Base-by-base conservation (phyloP, 2,797 vertebrate genomes). In the Remorina albescens region DNA sequence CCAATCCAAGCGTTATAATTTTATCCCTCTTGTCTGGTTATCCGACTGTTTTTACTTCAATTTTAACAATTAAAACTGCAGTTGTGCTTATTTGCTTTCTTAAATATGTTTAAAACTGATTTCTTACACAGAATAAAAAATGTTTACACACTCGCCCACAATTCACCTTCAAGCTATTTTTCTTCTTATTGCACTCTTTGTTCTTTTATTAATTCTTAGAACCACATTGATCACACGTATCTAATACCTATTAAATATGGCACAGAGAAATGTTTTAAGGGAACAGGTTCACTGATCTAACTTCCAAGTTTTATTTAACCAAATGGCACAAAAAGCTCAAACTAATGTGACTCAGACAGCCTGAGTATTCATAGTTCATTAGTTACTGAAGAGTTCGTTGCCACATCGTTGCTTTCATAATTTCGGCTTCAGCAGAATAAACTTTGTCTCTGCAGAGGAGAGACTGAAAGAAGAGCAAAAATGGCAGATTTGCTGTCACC, bases 401-500 rank as follows among this genome's bases (percentile, higher is more conserved):
- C n/a, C 5, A 21, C 10, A 2, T 70, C 10, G 9, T 60, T 57
- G 16, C 41, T 42, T 42, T 42, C 41, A 11, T 74, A 26, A 85
- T 58, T 50, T 61, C 62, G 37, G 50, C 71, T 54, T 18, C 16
- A 50, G 13, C 68, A 39, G 62, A 74, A 76, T 50, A 63, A 71
- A 62, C 54, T 57, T 56, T 47, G 3, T 36, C 41, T 51, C 32
- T 37, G 44, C 21, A 60, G 23, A 47, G 53, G 13, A 46, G n/a
- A 21, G 50, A 49, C 41, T 16, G n/a, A 53, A 63, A 47, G 28
- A 8, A 55, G 76, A 77, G n/a, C n/a, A n/a, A 81, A 81, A 82
- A 77, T n/a, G 64, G 50, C 64, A 67, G 49, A 74, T 76, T 59
- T 3, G n/a, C 62, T 77, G 83, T 78, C 74, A 74, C 66, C 71